phyloP scores from a whole-genome alignment of 35 echinoderm and acorn worm genomes.

The Amphiura filiformis region DNA sequence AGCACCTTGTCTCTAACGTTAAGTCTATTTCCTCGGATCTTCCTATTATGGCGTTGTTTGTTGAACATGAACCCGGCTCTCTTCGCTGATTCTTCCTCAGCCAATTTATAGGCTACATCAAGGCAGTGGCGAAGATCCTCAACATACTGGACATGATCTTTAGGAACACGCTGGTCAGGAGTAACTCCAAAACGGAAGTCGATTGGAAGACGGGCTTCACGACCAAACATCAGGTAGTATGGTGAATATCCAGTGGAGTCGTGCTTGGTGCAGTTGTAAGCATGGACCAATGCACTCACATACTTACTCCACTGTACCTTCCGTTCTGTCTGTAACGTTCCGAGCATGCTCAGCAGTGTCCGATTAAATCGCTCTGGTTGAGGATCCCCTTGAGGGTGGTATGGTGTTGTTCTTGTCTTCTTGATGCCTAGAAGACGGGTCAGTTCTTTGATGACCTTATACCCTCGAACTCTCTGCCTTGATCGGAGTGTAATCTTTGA shows the following conservation, averaged over 20 bases:
- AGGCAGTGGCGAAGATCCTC: neutral
- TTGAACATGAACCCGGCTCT: conserved; percentile 26
- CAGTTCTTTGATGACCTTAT: conserved; percentile 37
- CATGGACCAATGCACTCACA: conserved; percentile 13
- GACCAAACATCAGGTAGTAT: conserved; percentile 35
- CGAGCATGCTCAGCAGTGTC: conserved; percentile 30
- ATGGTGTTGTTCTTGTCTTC: conserved; percentile 23
- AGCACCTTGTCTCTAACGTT: conserved; percentile 44
- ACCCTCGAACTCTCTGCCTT: conserved; percentile 48
- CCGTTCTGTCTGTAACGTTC: conserved; percentile 16
- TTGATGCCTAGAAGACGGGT: neutral
- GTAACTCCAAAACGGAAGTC: conserved; percentile 24
- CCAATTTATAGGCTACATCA: conserved; percentile 5
- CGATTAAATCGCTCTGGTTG: conserved; percentile 17
- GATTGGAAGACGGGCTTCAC: conserved; percentile 32
- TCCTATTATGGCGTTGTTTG: conserved; percentile 37
- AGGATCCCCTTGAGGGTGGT: conserved; percentile 14
- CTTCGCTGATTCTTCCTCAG: neutral
- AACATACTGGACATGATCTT: conserved; percentile 26
- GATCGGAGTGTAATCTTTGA: conserved; percentile 26
- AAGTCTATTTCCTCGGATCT: neutral
- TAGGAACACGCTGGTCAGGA: neutral
- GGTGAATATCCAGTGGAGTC: conserved; percentile 20
- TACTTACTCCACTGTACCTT: conserved; percentile 34
- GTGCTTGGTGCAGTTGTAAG: conserved; percentile 36